Base-by-base conservation (phyloP, 2,888 invertebrate genomes). In the Cerceris rybyensis region DNA sequence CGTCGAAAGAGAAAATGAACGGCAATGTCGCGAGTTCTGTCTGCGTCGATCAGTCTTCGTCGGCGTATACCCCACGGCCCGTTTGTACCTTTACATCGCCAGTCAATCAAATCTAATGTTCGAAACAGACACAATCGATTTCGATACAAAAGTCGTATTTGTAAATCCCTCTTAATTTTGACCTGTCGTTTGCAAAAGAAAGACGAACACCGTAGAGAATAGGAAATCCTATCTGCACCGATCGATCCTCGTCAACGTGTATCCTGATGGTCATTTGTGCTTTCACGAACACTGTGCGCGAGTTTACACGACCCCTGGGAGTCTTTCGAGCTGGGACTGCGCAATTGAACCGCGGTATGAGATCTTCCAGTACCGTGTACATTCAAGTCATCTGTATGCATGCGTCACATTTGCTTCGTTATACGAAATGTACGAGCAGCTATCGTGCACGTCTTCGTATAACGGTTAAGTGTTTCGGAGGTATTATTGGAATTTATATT, bases 271-370 rank as follows among this genome's bases (percentile, higher is more conserved):
- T 75, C 82, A 84, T 86, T 87, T 83, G 84, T 70, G 81, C 81
- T 78, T 77, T 69, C 83, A 63, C 66, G 74, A 76, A 75, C 75
- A 39, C 76, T 68, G 60, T 71, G 63, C 69, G 75, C 72, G 86
- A 76, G 81, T 83, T 86, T 86, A 83, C 85, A 75, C 82, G 80
- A 71, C 79, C 84, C 83, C 67, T 65, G 85, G 80, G 87, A 85
- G 74, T 78, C 78, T 79, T 85, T 73, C 74, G 75, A 76, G 77
- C 70, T 60, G 81, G 79, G 57, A 49, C 70, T 79, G 73, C 74
- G 66, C 82, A 74, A 73, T 78, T 79, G 82, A 82, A 68, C 61
- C 68, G 66, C 61, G 66, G 61, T 74, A 57, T 16, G 70, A 63
- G 69, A 82, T 81, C 77, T 71, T 71, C 66, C 65, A 65, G 14